These are phyloP conservation scores for Pithys albifrons DNA, from an alignment of 2,113 vertebrate species.

Conservation along the genomic window DNA sequence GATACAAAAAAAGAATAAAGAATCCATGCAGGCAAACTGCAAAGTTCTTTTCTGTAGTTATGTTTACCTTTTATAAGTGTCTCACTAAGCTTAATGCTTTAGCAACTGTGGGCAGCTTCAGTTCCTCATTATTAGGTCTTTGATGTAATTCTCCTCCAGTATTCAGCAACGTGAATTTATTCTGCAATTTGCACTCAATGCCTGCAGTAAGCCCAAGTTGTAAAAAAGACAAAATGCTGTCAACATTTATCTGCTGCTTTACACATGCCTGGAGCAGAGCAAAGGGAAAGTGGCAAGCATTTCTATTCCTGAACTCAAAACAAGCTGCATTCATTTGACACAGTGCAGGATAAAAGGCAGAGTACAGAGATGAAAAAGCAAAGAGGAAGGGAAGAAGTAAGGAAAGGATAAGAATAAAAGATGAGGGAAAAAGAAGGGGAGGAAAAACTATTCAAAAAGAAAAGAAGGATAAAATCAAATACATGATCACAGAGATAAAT, in stretches of 20 bases:
- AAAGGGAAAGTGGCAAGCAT: slow-evolving; percentile 30
- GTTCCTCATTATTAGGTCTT: slow-evolving; percentile 21
- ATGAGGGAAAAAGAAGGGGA: rapidly evolving
- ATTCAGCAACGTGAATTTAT: slow-evolving; percentile 26
- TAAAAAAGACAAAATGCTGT: slow-evolving; percentile 27
- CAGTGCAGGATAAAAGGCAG: not conserved
- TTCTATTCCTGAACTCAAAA: slow-evolving; percentile 27
- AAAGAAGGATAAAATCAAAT: not conserved
- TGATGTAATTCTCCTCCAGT: slow-evolving; percentile 16
- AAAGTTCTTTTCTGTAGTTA: not conserved
- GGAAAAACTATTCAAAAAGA: not conserved
- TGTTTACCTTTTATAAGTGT: not conserved
- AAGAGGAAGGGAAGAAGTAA: not conserved
- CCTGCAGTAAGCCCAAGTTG: not conserved
- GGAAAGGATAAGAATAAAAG: not conserved
- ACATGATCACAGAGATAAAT: not conserved
- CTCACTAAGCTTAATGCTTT: not conserved
- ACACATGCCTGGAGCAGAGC: slow-evolving; percentile 1
- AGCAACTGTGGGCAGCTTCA: not conserved
- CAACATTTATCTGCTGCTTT: slow-evolving; percentile 45
- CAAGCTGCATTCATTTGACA: not conserved
- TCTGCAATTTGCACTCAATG: slow-evolving; percentile 17
- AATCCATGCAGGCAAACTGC: not conserved
- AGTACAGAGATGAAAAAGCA: not conserved
- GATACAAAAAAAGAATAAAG: not conserved